Evolutionary conservation across 2,888 invertebrate species (phyloP).

Genomic region (Caenorhabditis wallacei): DNA sequence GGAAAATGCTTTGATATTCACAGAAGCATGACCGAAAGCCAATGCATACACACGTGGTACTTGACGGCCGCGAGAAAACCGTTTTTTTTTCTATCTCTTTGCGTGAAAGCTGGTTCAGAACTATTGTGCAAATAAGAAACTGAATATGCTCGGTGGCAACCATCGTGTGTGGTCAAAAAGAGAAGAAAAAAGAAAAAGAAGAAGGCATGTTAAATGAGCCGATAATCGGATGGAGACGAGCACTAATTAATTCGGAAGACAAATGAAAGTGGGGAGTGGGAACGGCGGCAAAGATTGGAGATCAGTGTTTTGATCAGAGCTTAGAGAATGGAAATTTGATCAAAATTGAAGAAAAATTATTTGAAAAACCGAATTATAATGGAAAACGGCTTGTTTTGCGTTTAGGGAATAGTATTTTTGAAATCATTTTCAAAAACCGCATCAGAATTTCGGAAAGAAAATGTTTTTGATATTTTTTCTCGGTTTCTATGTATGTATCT

Average conservation of each 20-base stretch:
- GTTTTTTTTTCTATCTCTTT: constrained; percentile 15
- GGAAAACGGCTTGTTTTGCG: no score
- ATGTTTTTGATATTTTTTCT: no score
- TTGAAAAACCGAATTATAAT: no score
- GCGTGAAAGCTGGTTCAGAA: constrained; percentile 61
- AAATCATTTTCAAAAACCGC: no score
- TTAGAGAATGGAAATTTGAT: neutral
- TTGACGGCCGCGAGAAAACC: constrained; percentile 42
- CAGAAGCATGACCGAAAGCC: constrained; percentile 33
- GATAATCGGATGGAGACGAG: constrained; percentile 45
- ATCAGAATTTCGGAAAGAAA: no score
- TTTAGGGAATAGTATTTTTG: no score
- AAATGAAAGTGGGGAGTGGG: neutral
- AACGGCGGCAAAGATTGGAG: constrained; percentile 30
- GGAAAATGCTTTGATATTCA: neutral
- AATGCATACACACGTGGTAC: constrained; percentile 46
- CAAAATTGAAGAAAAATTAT: neutral
- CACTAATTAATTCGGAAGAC: constrained; percentile 14
- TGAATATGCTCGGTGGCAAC: constrained; percentile 35
- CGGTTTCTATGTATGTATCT: no score
- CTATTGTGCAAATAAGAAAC: constrained; percentile 56
- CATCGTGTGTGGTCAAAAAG: constrained; percentile 59
- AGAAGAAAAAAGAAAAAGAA: neutral
- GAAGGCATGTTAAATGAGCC: constrained; percentile 56
- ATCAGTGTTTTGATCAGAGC: neutral